These are phyloP conservation scores for Trisateles emortualis DNA, from an alignment of 2,888 invertebrate species.

Conservation along the genomic window DNA sequence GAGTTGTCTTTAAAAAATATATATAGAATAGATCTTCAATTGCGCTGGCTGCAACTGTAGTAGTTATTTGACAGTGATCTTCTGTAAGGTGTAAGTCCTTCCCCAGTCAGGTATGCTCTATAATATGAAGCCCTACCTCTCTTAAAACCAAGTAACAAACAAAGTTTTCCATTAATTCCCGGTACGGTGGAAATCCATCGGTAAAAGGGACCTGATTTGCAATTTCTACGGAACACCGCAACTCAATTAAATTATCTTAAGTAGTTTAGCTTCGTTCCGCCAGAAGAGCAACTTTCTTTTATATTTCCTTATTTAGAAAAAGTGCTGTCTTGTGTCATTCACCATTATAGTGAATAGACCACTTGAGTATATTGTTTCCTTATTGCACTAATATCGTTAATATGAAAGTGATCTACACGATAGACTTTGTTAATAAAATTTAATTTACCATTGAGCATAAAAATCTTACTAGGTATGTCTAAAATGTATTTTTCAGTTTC, in stretches of 20 bases:
- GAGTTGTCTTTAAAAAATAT: no score
- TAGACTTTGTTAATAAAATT: neutral
- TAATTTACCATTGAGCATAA: neutral
- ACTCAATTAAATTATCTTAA: constrained; percentile 35
- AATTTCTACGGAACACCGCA: constrained; percentile 37
- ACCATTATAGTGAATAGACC: constrained; percentile 3
- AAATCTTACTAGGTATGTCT: neutral
- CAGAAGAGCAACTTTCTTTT: constrained; percentile 24
- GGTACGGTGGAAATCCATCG: constrained; percentile 21
- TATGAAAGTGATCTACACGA: neutral
- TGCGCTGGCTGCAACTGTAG: no score
- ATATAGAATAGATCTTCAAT: no score
- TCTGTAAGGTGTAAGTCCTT: no score
- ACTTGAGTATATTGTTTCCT: constrained; percentile 3
- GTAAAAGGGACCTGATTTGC: constrained; percentile 37
- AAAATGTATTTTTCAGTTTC: no score
- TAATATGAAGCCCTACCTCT: no score
- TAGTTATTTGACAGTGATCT: no score
- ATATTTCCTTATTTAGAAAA: constrained; percentile 10
- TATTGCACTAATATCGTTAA: neutral
- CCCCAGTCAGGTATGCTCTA: no score
- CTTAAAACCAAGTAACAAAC: constrained; percentile 6
- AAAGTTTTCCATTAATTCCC: constrained; percentile 23
- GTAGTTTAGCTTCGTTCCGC: constrained; percentile 28
- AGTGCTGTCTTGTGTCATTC: neutral